phyloP scores from a whole-genome alignment of 2,797 vertebrate genomes.

The Phoeniculus purpureus region DNA sequence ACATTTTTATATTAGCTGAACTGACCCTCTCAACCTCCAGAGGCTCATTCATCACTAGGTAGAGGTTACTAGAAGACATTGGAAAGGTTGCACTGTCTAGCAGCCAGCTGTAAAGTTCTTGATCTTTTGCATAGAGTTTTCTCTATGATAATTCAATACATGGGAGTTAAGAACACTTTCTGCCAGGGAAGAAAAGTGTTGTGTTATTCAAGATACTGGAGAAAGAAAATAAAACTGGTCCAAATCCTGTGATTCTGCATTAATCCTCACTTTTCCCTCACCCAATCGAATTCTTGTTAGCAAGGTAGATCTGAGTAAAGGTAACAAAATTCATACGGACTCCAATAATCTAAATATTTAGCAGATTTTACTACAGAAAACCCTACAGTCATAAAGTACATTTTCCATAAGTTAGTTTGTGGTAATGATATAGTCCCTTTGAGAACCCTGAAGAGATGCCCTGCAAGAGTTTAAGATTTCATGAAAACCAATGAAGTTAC shows the following conservation, averaged over 20 bases:
- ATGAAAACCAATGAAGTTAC: not conserved
- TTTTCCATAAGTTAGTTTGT: not conserved
- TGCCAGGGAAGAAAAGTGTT: not conserved
- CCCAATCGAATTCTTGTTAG: not conserved
- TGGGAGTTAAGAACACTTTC: not conserved
- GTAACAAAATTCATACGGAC: not conserved
- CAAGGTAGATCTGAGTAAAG: not conserved
- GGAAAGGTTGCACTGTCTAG: not conserved
- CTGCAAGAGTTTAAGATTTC: not conserved
- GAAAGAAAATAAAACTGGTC: not conserved
- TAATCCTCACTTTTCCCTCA: not conserved
- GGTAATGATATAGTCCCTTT: not conserved
- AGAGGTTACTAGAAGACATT: not conserved
- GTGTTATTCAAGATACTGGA: not conserved
- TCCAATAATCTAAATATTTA: not conserved
- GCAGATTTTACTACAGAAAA: not conserved
- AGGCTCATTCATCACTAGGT: constrained; percentile 20
- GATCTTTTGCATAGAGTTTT: not conserved
- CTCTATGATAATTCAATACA: not conserved
- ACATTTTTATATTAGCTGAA: not conserved
- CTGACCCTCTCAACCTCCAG: not conserved
- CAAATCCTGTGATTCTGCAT: not conserved
- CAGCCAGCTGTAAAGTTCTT: not conserved
- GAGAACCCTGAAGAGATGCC: not conserved
- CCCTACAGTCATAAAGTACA: not conserved